Evolutionary conservation across 2,113 vertebrate species (phyloP).

Genomic region (Capreolus pygargus): DNA sequence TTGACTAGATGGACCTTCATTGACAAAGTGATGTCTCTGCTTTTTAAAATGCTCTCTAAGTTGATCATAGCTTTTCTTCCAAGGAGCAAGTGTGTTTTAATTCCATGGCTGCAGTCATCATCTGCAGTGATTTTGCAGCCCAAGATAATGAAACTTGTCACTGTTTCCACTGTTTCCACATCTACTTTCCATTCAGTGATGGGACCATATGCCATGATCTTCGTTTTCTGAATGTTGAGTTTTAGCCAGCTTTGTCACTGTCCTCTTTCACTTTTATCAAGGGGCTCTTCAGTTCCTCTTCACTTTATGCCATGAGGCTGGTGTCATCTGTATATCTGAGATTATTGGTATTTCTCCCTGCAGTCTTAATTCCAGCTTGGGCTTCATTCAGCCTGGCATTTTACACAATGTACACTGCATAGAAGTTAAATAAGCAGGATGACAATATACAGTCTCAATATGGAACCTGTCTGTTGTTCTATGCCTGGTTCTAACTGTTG

Average conservation of each 20-base stretch:
- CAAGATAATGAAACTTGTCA: neutral
- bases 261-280: neutral
- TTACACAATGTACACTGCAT: neutral
- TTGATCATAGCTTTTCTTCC: neutral
- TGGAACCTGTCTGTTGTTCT: neutral
- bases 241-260: neutral
- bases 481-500: neutral
- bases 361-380: neutral
- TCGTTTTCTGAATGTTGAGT: neutral
- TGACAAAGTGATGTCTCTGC: neutral
- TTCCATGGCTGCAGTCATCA: neutral
- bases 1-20: accelerated
- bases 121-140: neutral
- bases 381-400: neutral
- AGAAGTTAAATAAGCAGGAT: neutral
- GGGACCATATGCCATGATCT: neutral
- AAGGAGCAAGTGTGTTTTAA: neutral
- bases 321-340: neutral
- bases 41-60: neutral
- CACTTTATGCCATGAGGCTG: neutral
- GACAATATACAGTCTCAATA: neutral
- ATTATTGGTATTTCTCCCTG: neutral
- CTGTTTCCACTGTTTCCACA: neutral
- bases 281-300: neutral
- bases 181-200: neutral